Evolutionary conservation across 2,113 vertebrate genomes (phyloP).

Genomic region (Anthoscopus minutus): DNA sequence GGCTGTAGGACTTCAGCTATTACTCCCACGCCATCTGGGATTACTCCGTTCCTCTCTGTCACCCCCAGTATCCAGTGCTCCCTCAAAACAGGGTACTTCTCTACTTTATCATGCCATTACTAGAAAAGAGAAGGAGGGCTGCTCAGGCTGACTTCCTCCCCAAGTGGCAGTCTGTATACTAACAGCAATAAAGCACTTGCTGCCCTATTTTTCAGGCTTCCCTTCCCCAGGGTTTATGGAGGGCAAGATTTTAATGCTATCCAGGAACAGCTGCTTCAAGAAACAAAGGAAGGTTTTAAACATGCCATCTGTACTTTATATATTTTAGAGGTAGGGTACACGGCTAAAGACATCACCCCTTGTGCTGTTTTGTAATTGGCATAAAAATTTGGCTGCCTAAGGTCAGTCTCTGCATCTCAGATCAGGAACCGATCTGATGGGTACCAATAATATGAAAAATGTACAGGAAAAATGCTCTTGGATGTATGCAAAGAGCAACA

Average conservation of each 20-base stretch:
- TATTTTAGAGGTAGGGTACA: not conserved
- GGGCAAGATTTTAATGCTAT: not conserved
- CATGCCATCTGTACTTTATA: not conserved
- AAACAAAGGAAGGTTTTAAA: not conserved
- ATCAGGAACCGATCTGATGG: rapidly evolving
- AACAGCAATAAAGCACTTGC: not conserved
- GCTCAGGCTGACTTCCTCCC: not conserved
- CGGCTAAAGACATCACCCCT: not conserved
- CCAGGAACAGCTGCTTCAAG: not conserved
- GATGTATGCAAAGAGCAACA: not conserved
- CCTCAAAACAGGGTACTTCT: not conserved
- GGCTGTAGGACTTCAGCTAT: not conserved
- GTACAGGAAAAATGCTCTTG: not conserved
- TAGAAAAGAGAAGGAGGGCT: not conserved
- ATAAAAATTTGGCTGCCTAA: not conserved
- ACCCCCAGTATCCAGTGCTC: not conserved
- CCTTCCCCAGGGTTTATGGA: not conserved
- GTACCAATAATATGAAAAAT: not conserved
- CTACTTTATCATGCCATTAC: not conserved
- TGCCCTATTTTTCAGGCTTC: not conserved
- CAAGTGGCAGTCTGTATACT: not conserved
- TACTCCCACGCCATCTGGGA: not conserved
- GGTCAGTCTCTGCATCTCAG: not conserved
- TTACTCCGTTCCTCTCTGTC: not conserved
- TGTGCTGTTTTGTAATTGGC: not conserved